Base-by-base conservation (phyloP, 2,797 vertebrate genomes). In the Clamator glandarius region DNA sequence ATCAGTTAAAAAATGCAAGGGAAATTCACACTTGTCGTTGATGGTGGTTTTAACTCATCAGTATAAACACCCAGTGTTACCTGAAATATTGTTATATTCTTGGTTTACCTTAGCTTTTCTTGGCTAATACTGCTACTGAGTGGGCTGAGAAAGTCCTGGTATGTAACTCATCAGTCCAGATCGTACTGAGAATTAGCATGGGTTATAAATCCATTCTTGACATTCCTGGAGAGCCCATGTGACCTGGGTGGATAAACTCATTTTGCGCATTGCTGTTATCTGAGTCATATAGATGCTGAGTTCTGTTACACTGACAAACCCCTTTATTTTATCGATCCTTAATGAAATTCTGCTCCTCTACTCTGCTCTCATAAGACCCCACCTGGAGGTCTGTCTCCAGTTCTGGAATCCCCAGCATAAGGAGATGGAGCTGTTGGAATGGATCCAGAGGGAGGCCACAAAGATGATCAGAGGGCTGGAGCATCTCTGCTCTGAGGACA, bases 171-270 rank as follows among this genome's bases (percentile, higher is more conserved):
- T 75, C 79, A 68, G 58, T 48, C 58, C 62, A 51, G 46, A 58
- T 84, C 5, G 0, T 2, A 44, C 35, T 36, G 20, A 44, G 51
- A 69, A 63, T 62, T 33, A 86, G 8, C 42, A 55, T 7, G 35
- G 21, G 16, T 73, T 81, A 15, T n/a, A 6, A 21, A 55, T 36
- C 55, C 35, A 16, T 81, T 81, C 61, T 59, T 84, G 52, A 26
- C 69, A 19, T 90, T 84, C 82, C 79, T 8, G 3, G 73, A 58
- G 36, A 75, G 25, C 33, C 78, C 0, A 0, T 0, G 3, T 67
- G 51, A 76, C 51, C 69, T 58, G 62, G n/a, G 66, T 55, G 35
- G 51, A 55, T 61, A 92, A 91, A 74, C 18, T 46, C 6, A 50
- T 72, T 68, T 36, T 68, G 41, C 1, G 0, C 50, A 9, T 48